Base-by-base conservation (phyloP, 2,888 invertebrate genomes). In the Leucania comma region DNA sequence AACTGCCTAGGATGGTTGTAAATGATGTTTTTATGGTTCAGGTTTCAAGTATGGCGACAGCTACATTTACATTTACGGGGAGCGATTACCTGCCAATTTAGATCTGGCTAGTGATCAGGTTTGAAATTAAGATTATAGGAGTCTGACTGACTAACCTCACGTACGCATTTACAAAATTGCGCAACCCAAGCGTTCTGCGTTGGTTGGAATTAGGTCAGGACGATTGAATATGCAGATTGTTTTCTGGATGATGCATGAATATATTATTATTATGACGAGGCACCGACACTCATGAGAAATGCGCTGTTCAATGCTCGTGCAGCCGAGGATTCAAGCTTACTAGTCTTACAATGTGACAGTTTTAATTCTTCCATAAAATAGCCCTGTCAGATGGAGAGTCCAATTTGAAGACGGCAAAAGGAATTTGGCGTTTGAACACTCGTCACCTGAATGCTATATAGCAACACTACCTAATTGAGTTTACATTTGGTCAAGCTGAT, bases 91-190 rank as follows among this genome's bases (percentile, higher is more conserved):
- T 26, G 17, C 2, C 20, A 26, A 32, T 38, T 51, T 17, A 38
- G n/a, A 38, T 29, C 35, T 12, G 22, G 32, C 9, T n/a, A 60
- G 56, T 69, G 35, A 77, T 53, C 17, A 24, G 24, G 29, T 56
- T 32, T 61, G 50, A 42, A 29, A 66, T 32, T 54, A 14, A 42
- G 24, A n/a, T 48, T 6, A 1, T 53, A 46, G 14, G 3, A 3
- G 8, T 20, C 60, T 32, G 9, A 38, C 24, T 51, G 64, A 69
- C 60, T 67, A 51, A 26, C 14, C 38, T 53, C 78, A 78, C 82
- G 82, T 80, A 66, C 48, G 69, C 65, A 48, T 20, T 51, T 20
- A 61, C 53, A 35, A 63, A 69, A 82, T 65, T 72, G 58, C 35
- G 50, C 65, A 68, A 67, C 4, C 6, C 20, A 54, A 59, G 32